Percentiles rank a stretch among this genome's conserved stretches.
Evolutionary conservation across 1,140 invertebrate genomes (phyloP).

Genomic region (Pseudobourletiella spinata): DNA sequence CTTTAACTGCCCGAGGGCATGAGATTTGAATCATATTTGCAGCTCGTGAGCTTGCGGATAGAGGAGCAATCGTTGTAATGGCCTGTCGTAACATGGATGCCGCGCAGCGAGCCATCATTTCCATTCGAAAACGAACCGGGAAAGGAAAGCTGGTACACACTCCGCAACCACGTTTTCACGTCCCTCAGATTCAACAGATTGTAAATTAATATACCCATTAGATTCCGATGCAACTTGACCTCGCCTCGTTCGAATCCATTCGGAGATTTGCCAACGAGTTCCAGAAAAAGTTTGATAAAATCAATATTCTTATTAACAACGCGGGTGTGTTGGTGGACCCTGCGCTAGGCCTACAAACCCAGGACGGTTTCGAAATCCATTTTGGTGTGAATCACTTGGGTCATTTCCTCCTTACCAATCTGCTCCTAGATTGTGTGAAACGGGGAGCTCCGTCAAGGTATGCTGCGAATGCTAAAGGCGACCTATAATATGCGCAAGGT

Average conservation of each 20-base stretch:
- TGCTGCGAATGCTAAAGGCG: not conserved
- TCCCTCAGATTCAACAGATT: not conserved
- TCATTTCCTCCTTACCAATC: conserved; percentile 73
- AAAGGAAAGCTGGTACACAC: not conserved
- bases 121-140: not conserved
- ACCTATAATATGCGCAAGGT: not conserved
- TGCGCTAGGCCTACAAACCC: conserved; percentile 48
- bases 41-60: not conserved
- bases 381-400: conserved; percentile 71
- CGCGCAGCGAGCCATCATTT: conserved; percentile 46
- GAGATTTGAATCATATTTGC: not conserved
- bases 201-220: conserved; percentile 38
- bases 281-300: conserved; percentile 36
- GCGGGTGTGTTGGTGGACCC: conserved; percentile 50
- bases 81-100: conserved; percentile 57
- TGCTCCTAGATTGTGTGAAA: conserved; percentile 59
- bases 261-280: conserved; percentile 38
- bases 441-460: conserved; percentile 53
- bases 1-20: not conserved
- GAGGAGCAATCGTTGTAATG: conserved; percentile 45
- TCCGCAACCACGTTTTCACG: not conserved
- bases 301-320: conserved; percentile 48
- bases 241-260: conserved; percentile 39
- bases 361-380: conserved; percentile 74
- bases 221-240: conserved; percentile 42